These are phyloP conservation scores for Eriocheir sinensis DNA, from an alignment of 1,140 invertebrate genomes.

Conservation along the genomic window DNA sequence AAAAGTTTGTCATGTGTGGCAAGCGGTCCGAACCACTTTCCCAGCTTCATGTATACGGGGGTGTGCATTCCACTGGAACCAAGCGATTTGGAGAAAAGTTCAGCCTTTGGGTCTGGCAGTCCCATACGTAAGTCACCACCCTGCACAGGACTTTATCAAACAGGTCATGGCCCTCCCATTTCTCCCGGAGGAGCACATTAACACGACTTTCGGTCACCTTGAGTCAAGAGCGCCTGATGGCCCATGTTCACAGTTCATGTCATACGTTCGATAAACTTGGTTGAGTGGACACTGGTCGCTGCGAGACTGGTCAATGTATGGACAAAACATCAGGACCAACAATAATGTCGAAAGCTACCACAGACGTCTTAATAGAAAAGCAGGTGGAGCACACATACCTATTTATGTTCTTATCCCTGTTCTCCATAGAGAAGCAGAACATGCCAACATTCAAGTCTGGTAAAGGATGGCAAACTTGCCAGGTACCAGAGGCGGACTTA, in stretches of 20 bases:
- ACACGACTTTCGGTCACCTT: not conserved
- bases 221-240: not conserved
- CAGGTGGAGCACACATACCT: not conserved
- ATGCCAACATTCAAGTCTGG: not conserved
- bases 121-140: not conserved
- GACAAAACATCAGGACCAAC: not conserved
- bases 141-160: not conserved
- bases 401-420: not conserved
- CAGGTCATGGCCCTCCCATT: not conserved
- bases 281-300: not conserved
- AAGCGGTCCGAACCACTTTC: not conserved
- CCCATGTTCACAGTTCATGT: not conserved
- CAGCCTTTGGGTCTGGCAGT: not conserved
- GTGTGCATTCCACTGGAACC: constrained; percentile 20
- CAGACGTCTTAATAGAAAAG: not conserved
- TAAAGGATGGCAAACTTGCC: too few species aligned
- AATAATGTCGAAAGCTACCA: constrained; percentile 3
- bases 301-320: not conserved
- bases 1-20: constrained; percentile 20
- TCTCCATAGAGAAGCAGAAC: not conserved
- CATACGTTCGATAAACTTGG: not conserved
- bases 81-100: not conserved
- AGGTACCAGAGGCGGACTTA: too few species aligned
- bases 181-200: not conserved
- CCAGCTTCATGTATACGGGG: not conserved